These are phyloP conservation scores for Suillia variegata DNA, from an alignment of 2,888 invertebrate genomes.

Conservation along the genomic window DNA sequence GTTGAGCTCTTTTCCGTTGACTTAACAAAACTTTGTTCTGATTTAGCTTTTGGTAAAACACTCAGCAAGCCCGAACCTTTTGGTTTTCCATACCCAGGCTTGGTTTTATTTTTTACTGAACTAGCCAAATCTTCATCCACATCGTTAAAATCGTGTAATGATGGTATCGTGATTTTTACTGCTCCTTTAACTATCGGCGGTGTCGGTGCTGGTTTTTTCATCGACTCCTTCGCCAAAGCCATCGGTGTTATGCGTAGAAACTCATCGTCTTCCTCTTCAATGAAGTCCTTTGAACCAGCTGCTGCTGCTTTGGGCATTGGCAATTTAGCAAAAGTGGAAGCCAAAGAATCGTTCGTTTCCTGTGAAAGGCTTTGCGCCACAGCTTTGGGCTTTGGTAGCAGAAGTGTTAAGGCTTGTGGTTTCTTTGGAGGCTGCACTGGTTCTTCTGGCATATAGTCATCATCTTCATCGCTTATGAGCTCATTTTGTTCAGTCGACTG, in stretches of 20 bases:
- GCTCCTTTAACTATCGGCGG: constrained; percentile 55
- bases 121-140: constrained; percentile 44
- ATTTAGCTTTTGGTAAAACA: constrained; percentile 71
- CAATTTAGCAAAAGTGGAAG: constrained; percentile 47
- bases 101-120: constrained; percentile 33
- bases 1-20: not conserved
- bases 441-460: constrained; percentile 37
- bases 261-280: constrained; percentile 69
- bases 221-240: constrained; percentile 31
- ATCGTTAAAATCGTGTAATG: constrained; percentile 65
- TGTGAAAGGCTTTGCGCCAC: not conserved
- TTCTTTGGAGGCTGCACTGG: constrained; percentile 26
- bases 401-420: constrained; percentile 27
- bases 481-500: constrained; percentile 35
- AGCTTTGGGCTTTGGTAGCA: constrained; percentile 51
- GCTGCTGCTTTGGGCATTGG: constrained; percentile 48
- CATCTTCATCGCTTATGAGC: constrained; percentile 54
- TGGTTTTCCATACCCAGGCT: constrained; percentile 16
- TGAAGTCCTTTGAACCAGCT: constrained; percentile 5
- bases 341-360: constrained; percentile 26
- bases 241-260: constrained; percentile 67
- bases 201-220: constrained; percentile 44
- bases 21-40: constrained; percentile 44
- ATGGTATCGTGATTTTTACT: constrained; percentile 73
- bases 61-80: constrained; percentile 66